Conservation (phyloP, 2,888 invertebrate genomes). For the Hololepta plana region DNA sequence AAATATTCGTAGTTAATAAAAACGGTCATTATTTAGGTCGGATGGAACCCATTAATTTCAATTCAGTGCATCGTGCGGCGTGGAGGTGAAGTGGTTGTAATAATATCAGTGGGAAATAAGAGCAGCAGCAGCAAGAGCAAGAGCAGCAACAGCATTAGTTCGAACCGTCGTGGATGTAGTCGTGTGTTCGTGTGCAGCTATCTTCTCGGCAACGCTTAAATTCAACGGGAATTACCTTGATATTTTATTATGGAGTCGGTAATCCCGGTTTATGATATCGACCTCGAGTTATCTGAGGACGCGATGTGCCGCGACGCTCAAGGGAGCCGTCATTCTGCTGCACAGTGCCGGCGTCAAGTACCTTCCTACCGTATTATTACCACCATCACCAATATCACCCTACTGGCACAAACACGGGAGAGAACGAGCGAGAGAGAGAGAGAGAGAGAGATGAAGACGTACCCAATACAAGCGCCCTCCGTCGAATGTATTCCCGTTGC, state of each 20-base stretch:
- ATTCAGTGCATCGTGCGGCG: too few relatives aligned
- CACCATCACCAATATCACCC: too few relatives aligned
- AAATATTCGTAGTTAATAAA: too few relatives aligned
- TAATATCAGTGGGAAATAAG: too few relatives aligned
- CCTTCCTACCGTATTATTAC: slow-evolving; percentile 7
- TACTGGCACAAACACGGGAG: too few relatives aligned
- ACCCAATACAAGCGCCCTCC: too few relatives aligned
- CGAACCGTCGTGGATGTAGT: slow-evolving; percentile 1
- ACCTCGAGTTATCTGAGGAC: slow-evolving; percentile 16
- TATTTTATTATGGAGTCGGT: slow-evolving; percentile 16
- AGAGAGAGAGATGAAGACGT: too few relatives aligned
- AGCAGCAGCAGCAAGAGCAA: slow-evolving; percentile 1
- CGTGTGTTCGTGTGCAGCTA: neutral
- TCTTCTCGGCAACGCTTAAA: slow-evolving; percentile 7
- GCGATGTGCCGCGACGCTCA: slow-evolving; percentile 14
- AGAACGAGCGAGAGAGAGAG: too few relatives aligned
- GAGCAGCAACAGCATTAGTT: neutral
- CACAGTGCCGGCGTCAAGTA: slow-evolving; percentile 15
- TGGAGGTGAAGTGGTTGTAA: too few relatives aligned
- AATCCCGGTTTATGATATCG: slow-evolving; percentile 17
- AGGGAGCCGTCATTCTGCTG: slow-evolving; percentile 15
- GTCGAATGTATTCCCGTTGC: too few relatives aligned
- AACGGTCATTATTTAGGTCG: too few relatives aligned
- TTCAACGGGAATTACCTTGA: slow-evolving; percentile 12
- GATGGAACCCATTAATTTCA: too few relatives aligned